Percentiles rank a stretch among this genome's conserved stretches.
Evolutionary conservation across 2,113 vertebrate genomes (phyloP).

Genomic region (Climacteris rufus): DNA sequence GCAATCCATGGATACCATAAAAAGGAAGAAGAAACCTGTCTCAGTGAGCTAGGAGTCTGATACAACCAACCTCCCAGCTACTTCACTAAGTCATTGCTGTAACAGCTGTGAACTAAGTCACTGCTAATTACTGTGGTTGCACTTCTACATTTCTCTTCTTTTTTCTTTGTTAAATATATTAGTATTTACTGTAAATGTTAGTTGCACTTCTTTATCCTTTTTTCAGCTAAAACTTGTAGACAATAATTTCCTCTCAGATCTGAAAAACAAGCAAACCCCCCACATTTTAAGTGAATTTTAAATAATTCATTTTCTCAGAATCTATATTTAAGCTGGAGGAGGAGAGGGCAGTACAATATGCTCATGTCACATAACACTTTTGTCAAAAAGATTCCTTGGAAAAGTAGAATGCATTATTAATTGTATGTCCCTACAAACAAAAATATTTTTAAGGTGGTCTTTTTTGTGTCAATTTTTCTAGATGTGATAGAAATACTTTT

Average conservation of each 20-base stretch:
- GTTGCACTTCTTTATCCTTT: background rate
- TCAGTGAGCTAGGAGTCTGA: background rate
- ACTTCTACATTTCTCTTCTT: background rate
- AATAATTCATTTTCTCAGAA: background rate
- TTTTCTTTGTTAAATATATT: background rate
- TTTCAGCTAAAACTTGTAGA: background rate
- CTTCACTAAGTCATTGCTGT: background rate
- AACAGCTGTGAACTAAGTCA: background rate
- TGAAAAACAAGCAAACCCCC: rapidly evolving
- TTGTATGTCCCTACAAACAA: background rate
- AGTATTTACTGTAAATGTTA: background rate
- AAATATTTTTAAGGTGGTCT: background rate
- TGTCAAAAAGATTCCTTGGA: background rate
- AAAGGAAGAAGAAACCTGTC: background rate
- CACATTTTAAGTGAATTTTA: background rate
- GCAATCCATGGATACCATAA: background rate
- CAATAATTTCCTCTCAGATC: background rate
- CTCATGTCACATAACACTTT: background rate
- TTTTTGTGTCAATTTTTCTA: background rate
- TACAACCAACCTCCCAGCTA: background rate
- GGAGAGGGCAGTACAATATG: background rate
- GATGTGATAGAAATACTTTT: background rate
- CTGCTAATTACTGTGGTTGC: background rate
- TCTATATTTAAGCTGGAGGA: background rate
- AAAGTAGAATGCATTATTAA: background rate